phyloP scores from a whole-genome alignment of 2,888 invertebrate genomes.

The Bombylius major region DNA sequence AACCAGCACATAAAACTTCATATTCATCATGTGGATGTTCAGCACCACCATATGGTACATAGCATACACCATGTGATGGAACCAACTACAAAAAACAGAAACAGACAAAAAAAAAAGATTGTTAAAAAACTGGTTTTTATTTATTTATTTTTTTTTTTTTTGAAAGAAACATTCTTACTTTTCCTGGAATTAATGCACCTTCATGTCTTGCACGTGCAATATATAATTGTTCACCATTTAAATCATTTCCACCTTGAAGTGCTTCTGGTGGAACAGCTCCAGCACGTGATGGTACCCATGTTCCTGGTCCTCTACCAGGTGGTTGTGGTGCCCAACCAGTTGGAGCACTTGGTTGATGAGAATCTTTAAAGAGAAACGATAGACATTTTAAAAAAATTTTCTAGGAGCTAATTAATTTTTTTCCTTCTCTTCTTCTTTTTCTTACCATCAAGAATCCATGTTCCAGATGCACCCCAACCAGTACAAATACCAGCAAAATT shows the following conservation, averaged over 20 bases:
- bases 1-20: conserved; percentile 51
- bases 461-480: conserved; percentile 72
- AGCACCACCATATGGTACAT: conserved; percentile 64
- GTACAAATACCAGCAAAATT: conserved; percentile 70
- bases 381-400: too few relatives aligned
- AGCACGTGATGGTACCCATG: conserved; percentile 47
- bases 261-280: conserved; percentile 61
- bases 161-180: conserved; percentile 28
- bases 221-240: conserved; percentile 48
- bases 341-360: neutral
- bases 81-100: conserved; percentile 31
- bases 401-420: too few relatives aligned
- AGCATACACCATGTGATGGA: conserved; percentile 55
- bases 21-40: conserved; percentile 56
- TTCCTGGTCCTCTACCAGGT: conserved; percentile 32
- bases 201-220: conserved; percentile 57
- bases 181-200: conserved; percentile 67
- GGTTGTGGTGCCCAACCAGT: conserved; percentile 9
- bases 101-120: neutral
- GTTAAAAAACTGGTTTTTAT: too few relatives aligned
- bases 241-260: conserved; percentile 46
- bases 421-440: too few relatives aligned
- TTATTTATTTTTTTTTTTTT: neutral
- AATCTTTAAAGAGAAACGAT: neutral
- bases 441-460: conserved; percentile 70